Conservation (phyloP, 2,797 vertebrate species). For the Gallirallus australis region DNA sequence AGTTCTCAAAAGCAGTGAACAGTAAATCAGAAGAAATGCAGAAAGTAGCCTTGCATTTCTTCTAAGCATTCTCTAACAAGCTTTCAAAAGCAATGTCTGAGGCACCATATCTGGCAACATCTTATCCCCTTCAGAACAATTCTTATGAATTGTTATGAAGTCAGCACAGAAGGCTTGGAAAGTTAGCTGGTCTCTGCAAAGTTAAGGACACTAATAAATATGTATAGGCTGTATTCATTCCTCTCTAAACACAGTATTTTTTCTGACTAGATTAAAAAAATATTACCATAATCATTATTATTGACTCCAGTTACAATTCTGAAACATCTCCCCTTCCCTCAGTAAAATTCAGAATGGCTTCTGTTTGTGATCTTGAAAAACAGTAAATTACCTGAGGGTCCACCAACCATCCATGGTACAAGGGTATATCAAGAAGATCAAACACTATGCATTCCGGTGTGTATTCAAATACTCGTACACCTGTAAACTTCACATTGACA, state of each 20-base stretch:
- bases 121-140: background rate
- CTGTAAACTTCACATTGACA: conserved; percentile 97
- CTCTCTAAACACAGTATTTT: background rate
- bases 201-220: background rate
- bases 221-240: background rate
- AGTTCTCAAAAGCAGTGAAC: background rate
- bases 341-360: background rate
- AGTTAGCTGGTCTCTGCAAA: background rate
- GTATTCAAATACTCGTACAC: conserved; percentile 96
- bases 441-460: conserved; percentile 99
- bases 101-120: background rate
- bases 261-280: background rate
- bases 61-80: background rate
- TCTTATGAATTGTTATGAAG: background rate
- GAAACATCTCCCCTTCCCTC: background rate
- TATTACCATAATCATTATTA: background rate
- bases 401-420: conserved; percentile 98
- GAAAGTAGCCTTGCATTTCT: background rate
- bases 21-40: background rate
- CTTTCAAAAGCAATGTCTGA: background rate
- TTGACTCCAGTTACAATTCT: background rate
- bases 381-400: conserved; percentile 91
- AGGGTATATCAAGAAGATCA: conserved; percentile 96
- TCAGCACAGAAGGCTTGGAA: background rate
- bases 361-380: background rate